Evolutionary conservation across 2,113 vertebrate genomes (phyloP), one percentile per base, ranked within the genome.

Genomic region (Alectura lathami): DNA sequence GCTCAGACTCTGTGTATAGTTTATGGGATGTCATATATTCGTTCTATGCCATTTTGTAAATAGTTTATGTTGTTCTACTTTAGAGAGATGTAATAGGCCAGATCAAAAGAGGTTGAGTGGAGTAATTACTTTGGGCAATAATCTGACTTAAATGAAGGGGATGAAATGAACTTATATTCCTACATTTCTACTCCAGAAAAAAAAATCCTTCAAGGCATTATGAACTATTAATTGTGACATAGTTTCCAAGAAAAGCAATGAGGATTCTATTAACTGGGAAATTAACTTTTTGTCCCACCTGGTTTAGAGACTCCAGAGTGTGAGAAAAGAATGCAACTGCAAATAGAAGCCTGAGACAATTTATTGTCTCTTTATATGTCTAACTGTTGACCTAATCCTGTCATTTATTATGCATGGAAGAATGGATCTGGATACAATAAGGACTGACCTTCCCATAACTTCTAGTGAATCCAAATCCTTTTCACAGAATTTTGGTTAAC

Each of bases 401-500:
- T 80, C 50, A 86, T 85, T 93, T 80, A 96, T 93, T 93, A 59
- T 42, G 34, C 73, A 94, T 76, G 59, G 69, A 62, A 97, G 93
- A 96, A 95, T 89, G 93, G 94, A 94, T 95, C 91, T 97, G 93
- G 86, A 94, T 96, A 87, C 69, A 97, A 90, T 59, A 95, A 94
- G 74, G 72, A 93, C 66, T 93, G 96, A 93, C 70, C 83, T 97
- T 94, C 93, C 94, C 94, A 89, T 96, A 91, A 93, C 92, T 97
- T 96, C 95, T 94, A 96, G 88, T 94, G 83, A 97, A 96, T 97
- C 78, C 76, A 94, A 97, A 93, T 90, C 38, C 76, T 96, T 89
- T 97, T 94, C 95, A 94, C 77, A 96, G 95, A 97, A 97, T 95
- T 97, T 91, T 95, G 79, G 67, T 98, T 97, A 97, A 97, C 95